phyloP scores from a whole-genome alignment of 2,888 invertebrate genomes.

The Volucella inflata region DNA sequence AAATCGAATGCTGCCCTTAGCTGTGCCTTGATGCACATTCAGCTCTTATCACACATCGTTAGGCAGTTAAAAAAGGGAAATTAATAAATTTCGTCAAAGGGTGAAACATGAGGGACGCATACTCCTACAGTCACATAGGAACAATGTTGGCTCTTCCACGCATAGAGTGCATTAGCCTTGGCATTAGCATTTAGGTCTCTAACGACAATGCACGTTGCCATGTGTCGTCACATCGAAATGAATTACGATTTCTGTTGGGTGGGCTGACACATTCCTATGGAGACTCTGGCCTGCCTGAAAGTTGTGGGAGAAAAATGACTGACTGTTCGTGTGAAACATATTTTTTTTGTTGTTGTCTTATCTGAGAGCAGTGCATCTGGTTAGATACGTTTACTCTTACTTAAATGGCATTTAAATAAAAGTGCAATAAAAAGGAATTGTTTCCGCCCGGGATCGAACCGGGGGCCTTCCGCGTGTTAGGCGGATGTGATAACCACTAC shows the following conservation, averaged over 20 bases:
- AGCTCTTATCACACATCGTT: slow-evolving; percentile 58
- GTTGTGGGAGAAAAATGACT: slow-evolving; percentile 31
- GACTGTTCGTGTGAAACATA: slow-evolving; percentile 36
- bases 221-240: slow-evolving; percentile 35
- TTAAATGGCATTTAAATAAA: slow-evolving; percentile 41
- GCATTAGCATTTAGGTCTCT: too few species aligned
- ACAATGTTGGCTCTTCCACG: slow-evolving; percentile 7
- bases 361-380: slow-evolving; percentile 1
- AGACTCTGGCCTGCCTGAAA: not conserved
- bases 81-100: slow-evolving; percentile 65
- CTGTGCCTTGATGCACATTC: not conserved
- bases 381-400: not conserved
- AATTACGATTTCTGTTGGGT: slow-evolving; percentile 66
- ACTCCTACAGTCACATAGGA: not conserved
- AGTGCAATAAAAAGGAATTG: slow-evolving; percentile 74
- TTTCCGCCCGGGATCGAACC: slow-evolving; percentile 84
- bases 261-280: slow-evolving; percentile 37
- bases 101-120: not conserved
- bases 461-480: slow-evolving; percentile 85
- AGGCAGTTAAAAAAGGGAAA: slow-evolving; percentile 61
- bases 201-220: slow-evolving; percentile 50
- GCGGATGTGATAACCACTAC: slow-evolving; percentile 84
- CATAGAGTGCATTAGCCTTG: slow-evolving; percentile 62
- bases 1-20: slow-evolving; percentile 11
- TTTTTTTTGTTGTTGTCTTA: slow-evolving; percentile 8